Conservation (phyloP, 2,113 vertebrate genomes). For the Colaptes auratus region DNA sequence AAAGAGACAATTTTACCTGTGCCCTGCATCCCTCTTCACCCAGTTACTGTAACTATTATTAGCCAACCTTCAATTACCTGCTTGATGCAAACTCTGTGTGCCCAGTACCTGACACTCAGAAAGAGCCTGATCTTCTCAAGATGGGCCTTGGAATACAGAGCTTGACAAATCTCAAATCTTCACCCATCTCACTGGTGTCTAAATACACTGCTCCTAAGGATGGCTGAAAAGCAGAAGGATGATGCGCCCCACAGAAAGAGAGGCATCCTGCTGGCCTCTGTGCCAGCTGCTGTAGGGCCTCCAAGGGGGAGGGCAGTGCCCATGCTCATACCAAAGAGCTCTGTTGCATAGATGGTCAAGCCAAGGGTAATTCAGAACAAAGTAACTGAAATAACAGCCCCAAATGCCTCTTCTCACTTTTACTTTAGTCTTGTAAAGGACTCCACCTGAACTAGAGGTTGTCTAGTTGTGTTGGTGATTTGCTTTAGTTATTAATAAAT, state of each 20-base stretch:
- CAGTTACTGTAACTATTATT: background rate
- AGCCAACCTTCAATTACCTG: background rate
- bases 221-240: background rate
- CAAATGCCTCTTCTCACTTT: background rate
- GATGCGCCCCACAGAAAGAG: rapidly evolving
- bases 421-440: background rate
- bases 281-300: background rate
- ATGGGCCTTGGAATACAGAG: background rate
- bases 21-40: background rate
- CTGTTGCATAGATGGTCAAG: background rate
- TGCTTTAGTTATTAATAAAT: background rate
- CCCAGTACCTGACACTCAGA: background rate
- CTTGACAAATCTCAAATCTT: background rate
- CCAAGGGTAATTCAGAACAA: background rate
- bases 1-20: background rate
- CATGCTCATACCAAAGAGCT: background rate
- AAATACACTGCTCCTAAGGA: background rate
- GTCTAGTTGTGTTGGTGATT: background rate
- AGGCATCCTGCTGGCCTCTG: background rate
- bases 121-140: background rate
- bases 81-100: background rate
- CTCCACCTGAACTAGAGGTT: background rate
- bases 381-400: background rate
- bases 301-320: background rate
- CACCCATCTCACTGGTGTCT: background rate